Evolutionary conservation across 92 coral and sea anemone genomes (phyloP), one percentile per base, ranked within the genome.

Genomic region (Porites lobata): DNA sequence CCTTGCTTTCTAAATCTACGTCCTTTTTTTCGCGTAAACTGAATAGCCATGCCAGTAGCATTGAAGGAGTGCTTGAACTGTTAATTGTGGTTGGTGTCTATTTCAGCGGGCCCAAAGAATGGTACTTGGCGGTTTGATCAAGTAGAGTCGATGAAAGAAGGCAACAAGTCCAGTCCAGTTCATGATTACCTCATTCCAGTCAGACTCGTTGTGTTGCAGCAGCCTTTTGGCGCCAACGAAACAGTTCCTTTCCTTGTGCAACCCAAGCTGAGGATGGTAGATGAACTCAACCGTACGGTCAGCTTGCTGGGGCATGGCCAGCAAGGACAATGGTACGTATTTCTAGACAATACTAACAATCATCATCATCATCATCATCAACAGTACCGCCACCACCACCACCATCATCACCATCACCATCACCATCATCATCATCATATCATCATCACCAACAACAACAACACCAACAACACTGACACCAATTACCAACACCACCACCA

Each of bases 111-210:
- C 12, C 94, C 96, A 21, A 79, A 82, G 14, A 94, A 89, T 79
- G 94, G 94, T 15, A 94, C 94, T 62, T 91, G 91, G 91, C 81
- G 96, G 0, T 91, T 91, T 72, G 96, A 94, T 76, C 91, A 94
- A 53, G 85, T 38, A 14, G 85, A 82, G 64, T 10, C 56, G 56
- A 85, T 88, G 94, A 78, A 85, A 69, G 96, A 94, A 78, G 93
- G 90, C 61, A 91, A 91, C 80, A 88, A 88, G 72, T 85, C 91
- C 18, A 82, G 68, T 59, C 88, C 87, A 12, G 83, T 59, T 11
- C 80, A 78, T 47, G 86, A 81, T 72, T 94, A 81, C 43, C 77
- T 81, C 52, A 89, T 94, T 2, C 96, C 99, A 6, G 86, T 65
- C 29, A 66, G 84, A 89, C 91, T 96, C 13, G 14, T 73, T 12